These are phyloP conservation scores for Cossypha polioptera DNA, from an alignment of 2,797 vertebrate species.

Conservation along the genomic window DNA sequence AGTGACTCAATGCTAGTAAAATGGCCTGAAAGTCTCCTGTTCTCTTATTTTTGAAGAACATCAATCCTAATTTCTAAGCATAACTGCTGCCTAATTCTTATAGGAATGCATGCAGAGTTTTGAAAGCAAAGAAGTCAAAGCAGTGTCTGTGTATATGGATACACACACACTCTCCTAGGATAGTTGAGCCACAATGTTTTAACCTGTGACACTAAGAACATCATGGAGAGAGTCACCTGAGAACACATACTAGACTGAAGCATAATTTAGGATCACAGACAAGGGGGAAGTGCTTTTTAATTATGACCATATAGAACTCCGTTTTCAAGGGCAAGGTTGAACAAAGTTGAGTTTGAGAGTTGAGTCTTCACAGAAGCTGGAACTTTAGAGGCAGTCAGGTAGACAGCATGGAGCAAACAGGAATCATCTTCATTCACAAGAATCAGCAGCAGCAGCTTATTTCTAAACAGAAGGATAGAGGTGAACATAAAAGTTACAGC, in stretches of 20 bases:
- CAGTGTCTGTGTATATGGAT: background rate
- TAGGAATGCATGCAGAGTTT: background rate
- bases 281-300: slow-evolving; percentile 59
- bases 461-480: background rate
- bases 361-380: slow-evolving; percentile 69
- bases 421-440: slow-evolving; percentile 29
- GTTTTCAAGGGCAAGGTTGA: background rate
- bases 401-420: slow-evolving; percentile 4
- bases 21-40: background rate
- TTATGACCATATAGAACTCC: slow-evolving; percentile 5
- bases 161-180: too few species aligned
- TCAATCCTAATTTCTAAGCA: background rate
- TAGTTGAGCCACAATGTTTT: background rate
- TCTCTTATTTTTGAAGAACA: background rate
- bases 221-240: background rate
- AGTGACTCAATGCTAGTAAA: background rate
- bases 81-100: background rate
- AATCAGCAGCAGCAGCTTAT: background rate
- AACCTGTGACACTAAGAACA: background rate
- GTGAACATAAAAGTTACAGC: background rate
- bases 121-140: background rate
- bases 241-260: background rate
- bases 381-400: slow-evolving; percentile 44
- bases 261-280: slow-evolving; percentile 19
- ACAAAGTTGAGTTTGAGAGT: background rate